These are phyloP conservation scores for Plebejus anna DNA, from an alignment of 2,888 invertebrate genomes.

Conservation along the genomic window DNA sequence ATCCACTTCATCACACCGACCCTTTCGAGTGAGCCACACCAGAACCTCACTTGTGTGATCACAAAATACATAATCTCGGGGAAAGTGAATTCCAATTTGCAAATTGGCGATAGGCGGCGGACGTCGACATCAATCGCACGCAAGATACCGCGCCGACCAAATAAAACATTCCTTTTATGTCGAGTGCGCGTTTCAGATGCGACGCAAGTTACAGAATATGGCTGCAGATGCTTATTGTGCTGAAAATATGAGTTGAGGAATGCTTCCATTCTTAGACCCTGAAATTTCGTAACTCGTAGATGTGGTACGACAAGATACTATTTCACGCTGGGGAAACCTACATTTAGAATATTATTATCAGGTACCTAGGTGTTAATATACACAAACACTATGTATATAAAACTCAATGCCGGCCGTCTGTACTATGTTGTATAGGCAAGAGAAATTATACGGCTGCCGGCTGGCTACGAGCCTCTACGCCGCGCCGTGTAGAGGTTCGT, in stretches of 20 bases:
- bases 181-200: slow-evolving; percentile 43
- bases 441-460: too few relatives aligned
- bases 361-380: too few relatives aligned
- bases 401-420: too few relatives aligned
- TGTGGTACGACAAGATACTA: too few relatives aligned
- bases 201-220: slow-evolving; percentile 34
- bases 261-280: too few relatives aligned
- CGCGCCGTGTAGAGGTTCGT: neutral
- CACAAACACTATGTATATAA: too few relatives aligned
- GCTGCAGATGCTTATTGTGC: neutral
- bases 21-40: neutral
- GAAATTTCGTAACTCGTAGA: too few relatives aligned
- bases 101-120: slow-evolving; percentile 31
- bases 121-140: slow-evolving; percentile 47
- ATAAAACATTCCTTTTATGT: slow-evolving; percentile 64
- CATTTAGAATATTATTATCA: too few relatives aligned
- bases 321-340: too few relatives aligned
- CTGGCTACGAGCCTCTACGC: too few relatives aligned
- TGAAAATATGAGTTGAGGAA: too few relatives aligned
- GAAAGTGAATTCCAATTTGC: slow-evolving; percentile 32
- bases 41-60: neutral
- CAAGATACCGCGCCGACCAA: slow-evolving; percentile 50
- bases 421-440: too few relatives aligned
- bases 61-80: slow-evolving; percentile 18
- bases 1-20: slow-evolving; percentile 3